Base-by-base conservation (phyloP, 2,113 vertebrate genomes). In the Pseudorhombus dupliciocellatus region DNA sequence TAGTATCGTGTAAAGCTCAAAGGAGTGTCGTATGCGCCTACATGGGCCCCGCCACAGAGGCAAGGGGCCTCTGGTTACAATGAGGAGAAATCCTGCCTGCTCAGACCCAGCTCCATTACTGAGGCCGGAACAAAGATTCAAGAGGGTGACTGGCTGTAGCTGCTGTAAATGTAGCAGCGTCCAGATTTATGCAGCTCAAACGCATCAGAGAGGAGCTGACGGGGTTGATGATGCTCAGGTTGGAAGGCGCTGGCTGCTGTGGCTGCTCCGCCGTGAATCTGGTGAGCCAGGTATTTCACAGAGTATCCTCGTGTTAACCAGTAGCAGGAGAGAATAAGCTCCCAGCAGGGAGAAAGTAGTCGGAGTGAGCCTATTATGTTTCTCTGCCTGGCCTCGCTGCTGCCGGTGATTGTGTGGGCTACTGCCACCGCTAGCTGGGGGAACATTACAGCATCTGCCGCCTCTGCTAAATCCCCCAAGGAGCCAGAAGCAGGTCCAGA, bases 1-100 rank as follows among this genome's bases (percentile, higher is more conserved):
- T 89, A 84, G 81, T 93, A 91, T 93, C 90, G 79, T 90, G 90
- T 92, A 93, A 91, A 86, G 88, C 90, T 92, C 81, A 87, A 54
- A 79, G 86, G 54, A 70, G 81, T 89, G 88, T 89, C 87, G 66
- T 77, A 54, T 87, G 81, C 80, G 90, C 80, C 79, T 63, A 66
- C 69, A 58, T 50, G 64, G 81, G 85, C 80, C 61, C 53, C 9
- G 83, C 83, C 81, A 76, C 84, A 66, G 84, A 88, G 85, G 84
- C 74, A 18, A 48, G 7, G 46, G 70, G 85, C 84, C 85, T 93
- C 89, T 87, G 80, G 90, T 93, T 92, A 89, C 89, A 84, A 84
- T 57, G 66, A 65, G 52, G 64, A 89, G 87, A 93, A 92, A 93
- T 89, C 79, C 86, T 78, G 86, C 54, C 90, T 46, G 80, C 77